A percentile compares a stretch with the other conserved stretches of the same genome.
These are phyloP conservation scores for Gonioctena quinquepunctata DNA, from an alignment of 1,140 invertebrate genomes.

Conservation along the genomic window DNA sequence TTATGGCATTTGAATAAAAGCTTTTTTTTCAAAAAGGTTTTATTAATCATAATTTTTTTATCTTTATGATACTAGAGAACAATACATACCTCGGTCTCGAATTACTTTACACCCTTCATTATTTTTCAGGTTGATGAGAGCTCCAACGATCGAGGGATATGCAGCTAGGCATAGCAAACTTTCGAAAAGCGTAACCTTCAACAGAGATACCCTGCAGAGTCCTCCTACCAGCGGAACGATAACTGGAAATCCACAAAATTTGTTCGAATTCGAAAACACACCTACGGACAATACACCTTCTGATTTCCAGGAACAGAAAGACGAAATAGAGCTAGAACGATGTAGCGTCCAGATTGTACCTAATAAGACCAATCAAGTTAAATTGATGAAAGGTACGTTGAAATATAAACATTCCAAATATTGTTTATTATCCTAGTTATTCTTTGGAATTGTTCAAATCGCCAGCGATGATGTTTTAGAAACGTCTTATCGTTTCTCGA, in stretches of 20 bases:
- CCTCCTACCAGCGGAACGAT: constrained; percentile 64
- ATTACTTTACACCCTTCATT: no score
- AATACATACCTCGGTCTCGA: no score
- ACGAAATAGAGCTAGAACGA: constrained; percentile 37
- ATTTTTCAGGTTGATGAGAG: constrained; percentile 63
- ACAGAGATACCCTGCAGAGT: constrained; percentile 79
- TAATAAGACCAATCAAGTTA: constrained; percentile 50
- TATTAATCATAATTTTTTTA: no score
- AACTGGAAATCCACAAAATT: constrained; percentile 33
- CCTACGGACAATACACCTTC: constrained; percentile 28
- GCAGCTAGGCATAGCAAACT: constrained; percentile 84
- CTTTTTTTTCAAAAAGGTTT: no score
- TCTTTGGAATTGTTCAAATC: no score
- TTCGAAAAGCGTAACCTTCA: constrained; percentile 86
- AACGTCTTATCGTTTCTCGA: no score
- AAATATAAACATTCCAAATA: background rate
- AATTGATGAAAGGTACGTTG: constrained; percentile 47
- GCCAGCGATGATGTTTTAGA: no score
- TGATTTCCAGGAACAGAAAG: constrained; percentile 31
- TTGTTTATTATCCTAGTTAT: no score
- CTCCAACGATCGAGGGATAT: constrained; percentile 83
- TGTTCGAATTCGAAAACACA: constrained; percentile 39
- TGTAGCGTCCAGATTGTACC: constrained; percentile 45
- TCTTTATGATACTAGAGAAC: no score
- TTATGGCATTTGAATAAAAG: no score